Percentiles rank a stretch among this genome's conserved stretches.
Evolutionary conservation across 2,113 vertebrate genomes (phyloP).

Genomic region (Pogona vitticeps): DNA sequence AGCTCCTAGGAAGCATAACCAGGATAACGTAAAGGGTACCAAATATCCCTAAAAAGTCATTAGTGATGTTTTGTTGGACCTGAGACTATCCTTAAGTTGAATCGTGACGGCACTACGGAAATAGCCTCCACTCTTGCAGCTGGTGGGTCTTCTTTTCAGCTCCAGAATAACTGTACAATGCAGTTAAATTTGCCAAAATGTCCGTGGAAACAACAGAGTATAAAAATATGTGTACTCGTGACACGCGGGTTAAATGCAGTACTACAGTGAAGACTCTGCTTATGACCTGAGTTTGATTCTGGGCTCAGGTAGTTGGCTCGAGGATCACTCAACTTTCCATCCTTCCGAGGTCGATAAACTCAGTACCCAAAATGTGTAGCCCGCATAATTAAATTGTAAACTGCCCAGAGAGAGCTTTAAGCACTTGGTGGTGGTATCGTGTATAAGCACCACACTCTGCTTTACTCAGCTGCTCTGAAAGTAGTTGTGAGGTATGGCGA

Average conservation of each 20-base stretch:
- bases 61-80: not conserved
- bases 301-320: too few species aligned
- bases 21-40: not conserved
- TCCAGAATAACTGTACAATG: not conserved
- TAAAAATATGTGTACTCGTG: too few species aligned
- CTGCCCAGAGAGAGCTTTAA: too few species aligned
- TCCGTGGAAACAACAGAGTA: too few species aligned
- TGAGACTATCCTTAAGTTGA: not conserved
- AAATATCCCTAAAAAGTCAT: not conserved
- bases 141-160: not conserved
- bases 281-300: too few species aligned
- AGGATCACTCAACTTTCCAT: too few species aligned
- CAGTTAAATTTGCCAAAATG: not conserved
- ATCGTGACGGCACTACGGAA: not conserved
- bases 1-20: not conserved
- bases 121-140: not conserved
- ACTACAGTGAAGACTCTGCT: not conserved
- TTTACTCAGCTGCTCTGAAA: not conserved
- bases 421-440: too few species aligned
- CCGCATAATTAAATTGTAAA: too few species aligned
- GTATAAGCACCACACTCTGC: too few species aligned
- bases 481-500: not conserved
- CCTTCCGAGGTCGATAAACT: too few species aligned
- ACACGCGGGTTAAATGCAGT: too few species aligned
- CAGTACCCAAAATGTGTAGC: too few species aligned